Conservation (phyloP, 2,888 invertebrate species). For the Bellardia pandia region DNA sequence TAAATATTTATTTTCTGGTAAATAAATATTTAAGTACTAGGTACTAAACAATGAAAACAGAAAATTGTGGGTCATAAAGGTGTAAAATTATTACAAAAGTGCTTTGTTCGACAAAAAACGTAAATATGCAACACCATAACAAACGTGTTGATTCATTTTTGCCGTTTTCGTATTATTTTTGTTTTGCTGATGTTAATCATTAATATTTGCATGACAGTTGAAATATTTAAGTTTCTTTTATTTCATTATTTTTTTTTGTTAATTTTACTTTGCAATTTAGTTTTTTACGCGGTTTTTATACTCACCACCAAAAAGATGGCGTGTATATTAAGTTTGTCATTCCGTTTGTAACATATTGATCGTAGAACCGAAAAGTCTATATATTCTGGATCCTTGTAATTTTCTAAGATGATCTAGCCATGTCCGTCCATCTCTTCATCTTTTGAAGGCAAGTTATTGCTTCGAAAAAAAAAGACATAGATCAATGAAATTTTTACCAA, state of each 20-base stretch:
- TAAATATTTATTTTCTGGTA: background rate
- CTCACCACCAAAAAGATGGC: too few relatives aligned
- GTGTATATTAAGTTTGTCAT: too few relatives aligned
- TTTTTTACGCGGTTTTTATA: background rate
- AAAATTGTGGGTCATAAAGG: conserved; percentile 49
- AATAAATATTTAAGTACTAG: conserved; percentile 42
- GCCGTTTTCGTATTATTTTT: conserved; percentile 14
- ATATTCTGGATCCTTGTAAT: too few relatives aligned
- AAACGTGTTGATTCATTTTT: conserved; percentile 36
- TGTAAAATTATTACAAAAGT: conserved; percentile 64
- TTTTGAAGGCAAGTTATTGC: too few relatives aligned
- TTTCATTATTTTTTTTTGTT: background rate
- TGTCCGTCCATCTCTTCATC: too few relatives aligned
- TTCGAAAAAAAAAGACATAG: too few relatives aligned
- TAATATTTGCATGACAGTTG: conserved; percentile 63
- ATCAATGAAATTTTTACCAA: too few relatives aligned
- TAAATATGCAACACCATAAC: conserved; percentile 5
- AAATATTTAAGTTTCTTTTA: conserved; percentile 50
- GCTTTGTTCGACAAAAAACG: conserved; percentile 6
- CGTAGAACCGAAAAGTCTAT: too few relatives aligned
- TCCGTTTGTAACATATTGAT: too few relatives aligned
- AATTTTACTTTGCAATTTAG: background rate
- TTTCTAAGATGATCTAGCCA: too few relatives aligned
- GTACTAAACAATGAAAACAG: conserved; percentile 9
- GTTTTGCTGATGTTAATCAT: conserved; percentile 39